Conservation (phyloP, 2,113 vertebrate species). For the Scomber japonicus region DNA sequence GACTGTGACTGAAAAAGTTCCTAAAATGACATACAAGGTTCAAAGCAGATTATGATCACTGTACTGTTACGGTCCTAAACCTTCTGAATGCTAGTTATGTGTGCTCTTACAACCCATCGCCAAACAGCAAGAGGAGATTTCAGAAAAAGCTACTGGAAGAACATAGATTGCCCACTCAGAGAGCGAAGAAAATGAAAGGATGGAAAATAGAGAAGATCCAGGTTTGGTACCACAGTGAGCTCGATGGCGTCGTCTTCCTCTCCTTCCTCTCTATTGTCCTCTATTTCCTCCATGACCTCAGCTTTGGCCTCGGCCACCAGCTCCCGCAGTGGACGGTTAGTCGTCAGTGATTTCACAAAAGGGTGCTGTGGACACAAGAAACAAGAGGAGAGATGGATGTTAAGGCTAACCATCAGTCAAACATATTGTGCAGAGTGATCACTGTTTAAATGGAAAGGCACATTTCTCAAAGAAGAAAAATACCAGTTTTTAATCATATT, state of each 20-base stretch:
- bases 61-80: neutral
- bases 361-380: constrained; percentile 86
- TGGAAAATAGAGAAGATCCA: neutral
- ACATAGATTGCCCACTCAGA: neutral
- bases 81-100: neutral
- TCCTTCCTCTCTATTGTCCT: constrained; percentile 84
- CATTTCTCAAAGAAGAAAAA: neutral
- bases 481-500: neutral
- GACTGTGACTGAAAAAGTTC: no score
- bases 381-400: neutral
- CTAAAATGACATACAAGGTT: neutral
- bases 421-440: neutral
- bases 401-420: neutral
- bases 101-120: neutral
- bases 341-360: constrained; percentile 88
- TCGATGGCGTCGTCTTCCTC: constrained; percentile 82
- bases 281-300: constrained; percentile 90
- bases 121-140: neutral
- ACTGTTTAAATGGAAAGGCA: neutral
- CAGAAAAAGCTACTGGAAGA: neutral
- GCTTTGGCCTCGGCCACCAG: constrained; percentile 98
- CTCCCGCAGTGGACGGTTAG: constrained; percentile 91
- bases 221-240: constrained; percentile 67
- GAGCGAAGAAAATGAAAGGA: constrained; percentile 8
- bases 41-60: neutral